Percentiles rank a stretch among this genome's conserved stretches.
Conservation (phyloP, 92 coral and sea anemone species). For the Plumapathes pennacea region DNA sequence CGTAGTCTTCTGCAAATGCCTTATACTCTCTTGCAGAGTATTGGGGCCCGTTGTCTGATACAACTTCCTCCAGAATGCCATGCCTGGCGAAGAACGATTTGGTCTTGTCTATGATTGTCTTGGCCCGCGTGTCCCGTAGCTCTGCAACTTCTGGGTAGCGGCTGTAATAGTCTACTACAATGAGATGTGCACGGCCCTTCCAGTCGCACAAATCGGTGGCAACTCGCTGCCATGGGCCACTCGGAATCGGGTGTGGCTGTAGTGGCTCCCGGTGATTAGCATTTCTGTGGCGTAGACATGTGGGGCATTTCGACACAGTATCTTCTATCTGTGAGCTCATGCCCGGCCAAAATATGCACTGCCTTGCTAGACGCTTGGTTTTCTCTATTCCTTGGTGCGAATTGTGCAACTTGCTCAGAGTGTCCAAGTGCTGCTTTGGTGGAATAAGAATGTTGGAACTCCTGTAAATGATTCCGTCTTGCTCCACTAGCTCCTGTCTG, state of each 20-base stretch:
- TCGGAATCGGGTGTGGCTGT: slow-evolving; percentile 41
- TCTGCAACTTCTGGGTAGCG: slow-evolving; percentile 30
- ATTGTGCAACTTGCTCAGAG: slow-evolving; percentile 37
- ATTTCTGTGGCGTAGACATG: slow-evolving; percentile 40
- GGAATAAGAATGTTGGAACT: slow-evolving; percentile 39
- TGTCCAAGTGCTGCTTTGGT: slow-evolving; percentile 37
- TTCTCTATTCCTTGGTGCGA: slow-evolving; percentile 62
- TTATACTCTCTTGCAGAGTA: slow-evolving; percentile 6
- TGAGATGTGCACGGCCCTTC: slow-evolving; percentile 20
- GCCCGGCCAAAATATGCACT: slow-evolving; percentile 59
- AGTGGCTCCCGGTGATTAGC: slow-evolving; percentile 42
- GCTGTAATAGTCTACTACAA: slow-evolving; percentile 35
- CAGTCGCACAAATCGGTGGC: slow-evolving; percentile 25
- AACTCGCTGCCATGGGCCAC: slow-evolving; percentile 36
- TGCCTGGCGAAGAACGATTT: slow-evolving; percentile 31
- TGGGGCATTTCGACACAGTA: slow-evolving; percentile 22
- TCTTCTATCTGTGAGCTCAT: slow-evolving; percentile 43
- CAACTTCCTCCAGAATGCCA: slow-evolving; percentile 17
- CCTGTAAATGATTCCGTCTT: slow-evolving; percentile 34
- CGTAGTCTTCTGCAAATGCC: slow-evolving; percentile 21
- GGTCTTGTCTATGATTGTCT: slow-evolving; percentile 32
- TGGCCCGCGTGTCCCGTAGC: slow-evolving; percentile 25
- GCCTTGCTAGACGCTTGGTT: slow-evolving; percentile 38
- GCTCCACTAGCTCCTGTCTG: slow-evolving; percentile 23
- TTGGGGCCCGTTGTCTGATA: slow-evolving; percentile 16